Percentiles rank a stretch among this genome's conserved stretches.
Conservation (phyloP, 2,113 vertebrate species). For the Muntiacus muntjak region DNA sequence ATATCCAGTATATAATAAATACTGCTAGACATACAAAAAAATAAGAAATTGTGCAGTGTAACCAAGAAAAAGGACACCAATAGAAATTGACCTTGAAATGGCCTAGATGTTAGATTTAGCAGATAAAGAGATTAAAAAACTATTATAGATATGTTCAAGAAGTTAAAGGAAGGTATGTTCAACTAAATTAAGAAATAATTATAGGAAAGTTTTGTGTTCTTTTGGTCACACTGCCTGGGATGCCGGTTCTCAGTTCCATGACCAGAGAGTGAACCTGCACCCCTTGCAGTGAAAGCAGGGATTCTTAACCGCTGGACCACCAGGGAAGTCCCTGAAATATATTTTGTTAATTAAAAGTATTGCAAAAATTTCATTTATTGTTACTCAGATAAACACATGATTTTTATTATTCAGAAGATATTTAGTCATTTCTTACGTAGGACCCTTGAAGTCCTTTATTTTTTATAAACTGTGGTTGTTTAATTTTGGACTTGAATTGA, state of each 20-base stretch:
- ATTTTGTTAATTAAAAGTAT: background rate
- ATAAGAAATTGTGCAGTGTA: background rate
- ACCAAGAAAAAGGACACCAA: background rate
- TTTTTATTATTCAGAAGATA: background rate
- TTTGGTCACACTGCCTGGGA: background rate
- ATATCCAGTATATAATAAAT: background rate
- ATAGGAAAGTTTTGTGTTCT: background rate
- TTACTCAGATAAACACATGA: background rate
- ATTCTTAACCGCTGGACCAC: background rate
- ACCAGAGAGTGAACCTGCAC: background rate
- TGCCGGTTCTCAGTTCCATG: background rate
- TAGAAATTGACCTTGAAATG: background rate
- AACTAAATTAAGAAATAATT: background rate
- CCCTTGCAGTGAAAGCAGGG: background rate
- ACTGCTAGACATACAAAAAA: background rate
- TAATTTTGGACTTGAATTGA: background rate
- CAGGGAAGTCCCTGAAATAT: background rate
- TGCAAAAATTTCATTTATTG: background rate
- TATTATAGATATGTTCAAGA: background rate
- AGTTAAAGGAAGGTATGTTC: conserved; percentile 7
- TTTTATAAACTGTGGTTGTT: background rate
- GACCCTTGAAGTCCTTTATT: background rate
- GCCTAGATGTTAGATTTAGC: background rate
- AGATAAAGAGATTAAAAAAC: background rate
- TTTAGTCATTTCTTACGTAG: background rate